These are phyloP conservation scores for Drosophila pallidifrons DNA, from an alignment of 1,140 invertebrate genomes.

Conservation along the genomic window DNA sequence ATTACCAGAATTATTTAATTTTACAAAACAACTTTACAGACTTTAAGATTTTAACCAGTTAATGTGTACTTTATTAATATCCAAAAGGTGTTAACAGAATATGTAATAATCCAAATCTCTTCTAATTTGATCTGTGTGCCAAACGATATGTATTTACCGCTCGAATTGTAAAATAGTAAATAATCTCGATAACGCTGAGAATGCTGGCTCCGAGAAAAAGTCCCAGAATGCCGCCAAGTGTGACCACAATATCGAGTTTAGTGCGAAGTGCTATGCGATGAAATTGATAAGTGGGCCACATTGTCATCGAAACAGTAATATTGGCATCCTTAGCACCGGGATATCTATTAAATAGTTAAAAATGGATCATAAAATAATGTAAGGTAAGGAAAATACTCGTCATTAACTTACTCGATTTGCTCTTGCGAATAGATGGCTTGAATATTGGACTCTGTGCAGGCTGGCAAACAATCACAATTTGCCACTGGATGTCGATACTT, in stretches of 20 bases:
- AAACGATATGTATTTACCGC: conserved; percentile 42
- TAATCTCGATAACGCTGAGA: conserved; percentile 85
- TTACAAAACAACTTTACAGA: not conserved
- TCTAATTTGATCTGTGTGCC: conserved; percentile 8
- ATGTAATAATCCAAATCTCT: not conserved
- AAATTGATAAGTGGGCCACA: conserved; percentile 78
- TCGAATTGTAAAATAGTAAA: conserved; percentile 85
- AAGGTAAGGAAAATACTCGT: too few species aligned
- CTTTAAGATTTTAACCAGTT: not conserved
- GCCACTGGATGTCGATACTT: conserved; percentile 46
- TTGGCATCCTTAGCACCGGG: conserved; percentile 22
- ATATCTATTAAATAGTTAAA: not conserved
- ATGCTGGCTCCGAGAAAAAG: conserved; percentile 86
- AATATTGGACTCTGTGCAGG: conserved; percentile 86
- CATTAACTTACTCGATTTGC: conserved; percentile 38
- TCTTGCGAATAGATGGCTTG: conserved; percentile 63
- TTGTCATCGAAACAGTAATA: conserved; percentile 57
- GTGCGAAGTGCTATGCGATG: conserved; percentile 86
- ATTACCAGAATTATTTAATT: conserved; percentile 1
- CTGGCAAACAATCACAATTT: conserved; percentile 85
- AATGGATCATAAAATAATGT: not conserved
- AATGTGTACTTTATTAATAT: not conserved
- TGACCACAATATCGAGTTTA: conserved; percentile 79
- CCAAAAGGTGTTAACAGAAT: too few species aligned
- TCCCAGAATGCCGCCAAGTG: conserved; percentile 85